These are phyloP conservation scores for Cyclina sinensis DNA, from an alignment of 1,140 invertebrate genomes.

Conservation along the genomic window DNA sequence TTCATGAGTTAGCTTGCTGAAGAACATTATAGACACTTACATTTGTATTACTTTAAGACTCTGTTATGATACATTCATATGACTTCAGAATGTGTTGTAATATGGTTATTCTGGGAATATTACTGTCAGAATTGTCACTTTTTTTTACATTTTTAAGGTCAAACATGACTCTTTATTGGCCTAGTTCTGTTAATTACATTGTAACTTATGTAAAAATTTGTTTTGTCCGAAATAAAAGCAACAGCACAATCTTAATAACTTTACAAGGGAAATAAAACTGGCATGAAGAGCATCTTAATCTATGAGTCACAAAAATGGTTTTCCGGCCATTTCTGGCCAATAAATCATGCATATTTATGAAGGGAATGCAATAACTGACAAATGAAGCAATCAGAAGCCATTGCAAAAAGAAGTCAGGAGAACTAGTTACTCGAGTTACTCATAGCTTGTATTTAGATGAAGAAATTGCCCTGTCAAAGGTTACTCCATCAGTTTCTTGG, in stretches of 20 bases:
- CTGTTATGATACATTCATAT: no score
- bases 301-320: neutral
- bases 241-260: neutral
- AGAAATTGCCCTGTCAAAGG: conserved; percentile 20
- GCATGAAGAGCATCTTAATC: neutral
- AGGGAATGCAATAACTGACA: neutral
- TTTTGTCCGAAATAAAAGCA: neutral
- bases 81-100: no score
- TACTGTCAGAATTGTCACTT: no score
- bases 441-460: conserved; percentile 15
- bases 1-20: no score
- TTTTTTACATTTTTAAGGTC: no score
- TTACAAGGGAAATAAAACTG: neutral
- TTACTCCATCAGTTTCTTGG: conserved; percentile 12
- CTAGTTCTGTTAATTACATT: neutral
- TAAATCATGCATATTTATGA: conserved; percentile 33
- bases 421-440: neutral
- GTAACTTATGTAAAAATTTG: neutral
- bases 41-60: no score
- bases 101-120: no score
- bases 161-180: no score
- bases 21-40: no score
- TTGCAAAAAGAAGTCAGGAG: neutral
- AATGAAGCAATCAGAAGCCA: conserved; percentile 20
- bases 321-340: neutral